Evolutionary conservation across 2,888 invertebrate species (phyloP).

Genomic region (Lepidonotus clava): DNA sequence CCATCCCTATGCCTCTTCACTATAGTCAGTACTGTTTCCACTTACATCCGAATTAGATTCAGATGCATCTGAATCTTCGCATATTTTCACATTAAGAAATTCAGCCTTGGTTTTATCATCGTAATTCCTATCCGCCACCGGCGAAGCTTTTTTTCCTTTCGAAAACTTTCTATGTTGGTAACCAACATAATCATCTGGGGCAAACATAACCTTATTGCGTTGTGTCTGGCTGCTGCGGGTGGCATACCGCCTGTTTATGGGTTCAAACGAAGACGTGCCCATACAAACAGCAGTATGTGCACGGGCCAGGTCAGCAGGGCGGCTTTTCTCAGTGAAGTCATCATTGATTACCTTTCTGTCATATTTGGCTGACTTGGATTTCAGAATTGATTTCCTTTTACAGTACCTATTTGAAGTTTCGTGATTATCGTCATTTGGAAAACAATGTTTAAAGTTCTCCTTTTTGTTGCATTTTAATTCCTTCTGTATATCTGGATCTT

Average conservation of each 20-base stretch:
- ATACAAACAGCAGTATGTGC: constrained; percentile 24
- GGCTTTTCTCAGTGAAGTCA: not conserved
- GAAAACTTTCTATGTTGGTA: constrained; percentile 31
- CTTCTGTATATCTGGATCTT: no score
- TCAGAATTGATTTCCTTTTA: not conserved
- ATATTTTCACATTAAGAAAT: constrained; percentile 23
- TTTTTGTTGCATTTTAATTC: no score
- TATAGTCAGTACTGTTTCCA: not conserved
- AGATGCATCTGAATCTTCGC: not conserved
- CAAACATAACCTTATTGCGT: constrained; percentile 39
- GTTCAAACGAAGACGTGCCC: constrained; percentile 43
- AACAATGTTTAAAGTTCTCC: no score
- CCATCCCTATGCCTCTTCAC: not conserved
- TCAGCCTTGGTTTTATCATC: constrained; percentile 15
- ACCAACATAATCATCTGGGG: constrained; percentile 19
- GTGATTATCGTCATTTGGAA: no score
- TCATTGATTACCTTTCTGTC: not conserved
- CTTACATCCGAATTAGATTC: not conserved
- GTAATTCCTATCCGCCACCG: not conserved
- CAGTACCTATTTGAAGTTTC: no score
- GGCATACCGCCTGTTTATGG: constrained; percentile 15
- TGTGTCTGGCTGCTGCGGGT: constrained; percentile 31
- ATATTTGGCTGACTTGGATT: constrained; percentile 6
- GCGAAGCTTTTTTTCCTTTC: not conserved
- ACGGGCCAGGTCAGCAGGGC: not conserved